phyloP scores from a whole-genome alignment of 2,888 invertebrate species.

The Loripinus fragilis region DNA sequence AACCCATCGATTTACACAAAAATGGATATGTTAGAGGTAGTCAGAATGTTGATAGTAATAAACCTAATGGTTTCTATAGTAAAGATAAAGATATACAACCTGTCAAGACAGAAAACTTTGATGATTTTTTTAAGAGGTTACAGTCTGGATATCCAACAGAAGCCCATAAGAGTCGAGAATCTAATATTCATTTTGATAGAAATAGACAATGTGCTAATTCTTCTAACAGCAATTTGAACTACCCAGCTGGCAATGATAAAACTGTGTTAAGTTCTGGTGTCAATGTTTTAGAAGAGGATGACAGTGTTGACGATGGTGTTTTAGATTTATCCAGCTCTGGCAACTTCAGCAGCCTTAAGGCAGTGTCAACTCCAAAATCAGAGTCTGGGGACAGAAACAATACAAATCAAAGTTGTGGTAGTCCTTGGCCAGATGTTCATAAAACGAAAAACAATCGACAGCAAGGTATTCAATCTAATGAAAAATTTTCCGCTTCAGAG shows the following conservation, averaged over 20 bases:
- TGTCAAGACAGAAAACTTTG: too few relatives aligned
- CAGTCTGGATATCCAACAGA: too few relatives aligned
- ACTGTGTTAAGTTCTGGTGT: background rate
- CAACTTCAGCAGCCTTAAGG: background rate
- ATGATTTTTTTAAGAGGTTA: too few relatives aligned
- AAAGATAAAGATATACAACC: background rate
- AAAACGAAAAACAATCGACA: background rate
- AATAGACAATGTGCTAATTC: too few relatives aligned
- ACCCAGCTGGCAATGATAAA: background rate
- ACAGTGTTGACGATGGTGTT: background rate
- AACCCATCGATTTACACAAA: background rate
- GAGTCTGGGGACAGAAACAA: background rate
- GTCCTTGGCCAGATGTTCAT: too few relatives aligned
- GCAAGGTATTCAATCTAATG: background rate
- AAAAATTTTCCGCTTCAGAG: too few relatives aligned
- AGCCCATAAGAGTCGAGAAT: too few relatives aligned
- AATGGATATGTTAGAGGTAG: conserved; percentile 1
- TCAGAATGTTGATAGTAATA: background rate
- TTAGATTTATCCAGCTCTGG: conserved; percentile 5
- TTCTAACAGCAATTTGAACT: too few relatives aligned
- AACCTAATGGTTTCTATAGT: background rate
- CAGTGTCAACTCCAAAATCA: background rate
- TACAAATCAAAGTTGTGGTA: too few relatives aligned
- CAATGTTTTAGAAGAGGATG: background rate
- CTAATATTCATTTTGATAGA: too few relatives aligned